Conservation (phyloP, 2,888 invertebrate genomes). For the Oegoconia quadripuncta region DNA sequence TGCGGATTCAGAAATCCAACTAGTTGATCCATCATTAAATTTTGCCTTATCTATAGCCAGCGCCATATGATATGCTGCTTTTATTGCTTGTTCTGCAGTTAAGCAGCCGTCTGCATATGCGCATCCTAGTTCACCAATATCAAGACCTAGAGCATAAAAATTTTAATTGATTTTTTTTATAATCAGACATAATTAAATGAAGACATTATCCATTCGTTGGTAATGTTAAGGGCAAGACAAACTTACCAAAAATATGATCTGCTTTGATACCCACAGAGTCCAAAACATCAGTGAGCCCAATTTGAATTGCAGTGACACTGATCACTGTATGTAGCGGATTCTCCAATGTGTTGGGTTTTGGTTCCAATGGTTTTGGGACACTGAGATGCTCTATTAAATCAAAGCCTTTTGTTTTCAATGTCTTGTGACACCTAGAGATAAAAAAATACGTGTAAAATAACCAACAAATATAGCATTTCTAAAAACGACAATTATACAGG, state of each 20-base stretch:
- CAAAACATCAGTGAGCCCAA: constrained; percentile 21
- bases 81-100: constrained; percentile 91
- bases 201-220: constrained; percentile 7
- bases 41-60: constrained; percentile 85
- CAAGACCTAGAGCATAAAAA: constrained; percentile 82
- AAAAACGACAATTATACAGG: too few species aligned
- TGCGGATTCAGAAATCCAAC: constrained; percentile 32
- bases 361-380: not conserved
- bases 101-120: constrained; percentile 96
- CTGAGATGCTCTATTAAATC: not conserved
- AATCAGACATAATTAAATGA: not conserved
- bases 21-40: constrained; percentile 84
- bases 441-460: not conserved
- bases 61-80: constrained; percentile 91
- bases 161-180: too few species aligned
- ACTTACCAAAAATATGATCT: constrained; percentile 25
- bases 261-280: constrained; percentile 24
- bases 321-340: constrained; percentile 13
- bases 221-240: not conserved
- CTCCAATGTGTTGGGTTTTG: constrained; percentile 9
- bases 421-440: constrained; percentile 1
- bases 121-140: constrained; percentile 96
- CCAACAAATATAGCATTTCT: too few species aligned
- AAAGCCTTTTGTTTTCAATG: not conserved
- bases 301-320: constrained; percentile 18